A percentile compares a stretch with the other conserved stretches of the same genome.
Conservation (phyloP, 2,888 invertebrate species). For the Noctua pronuba region DNA sequence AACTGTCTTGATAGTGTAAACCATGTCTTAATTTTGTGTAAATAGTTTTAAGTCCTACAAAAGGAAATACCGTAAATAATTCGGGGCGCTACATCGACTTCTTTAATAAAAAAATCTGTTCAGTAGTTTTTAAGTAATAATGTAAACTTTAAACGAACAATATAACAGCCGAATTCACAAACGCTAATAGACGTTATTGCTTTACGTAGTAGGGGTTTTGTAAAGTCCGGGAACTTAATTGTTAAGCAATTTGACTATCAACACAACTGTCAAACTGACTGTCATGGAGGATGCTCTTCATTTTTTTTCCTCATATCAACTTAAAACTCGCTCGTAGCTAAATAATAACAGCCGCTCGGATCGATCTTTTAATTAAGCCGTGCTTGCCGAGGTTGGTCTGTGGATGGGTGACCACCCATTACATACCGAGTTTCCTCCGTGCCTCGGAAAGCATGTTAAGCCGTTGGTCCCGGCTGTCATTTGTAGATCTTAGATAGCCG, state of each 20-base stretch:
- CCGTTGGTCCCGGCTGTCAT: too few relatives aligned
- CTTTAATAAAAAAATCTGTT: constrained; percentile 48
- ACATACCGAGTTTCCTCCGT: too few relatives aligned
- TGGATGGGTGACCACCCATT: too few relatives aligned
- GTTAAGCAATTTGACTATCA: background rate
- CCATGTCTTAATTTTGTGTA: background rate
- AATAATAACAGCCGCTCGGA: too few relatives aligned
- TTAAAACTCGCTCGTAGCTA: too few relatives aligned
- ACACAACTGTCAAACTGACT: background rate
- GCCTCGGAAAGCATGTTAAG: too few relatives aligned
- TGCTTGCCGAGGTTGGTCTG: too few relatives aligned
- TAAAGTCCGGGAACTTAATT: background rate
- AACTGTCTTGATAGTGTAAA: background rate
- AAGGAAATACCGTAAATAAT: background rate
- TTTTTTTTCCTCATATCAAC: background rate
- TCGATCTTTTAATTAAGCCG: too few relatives aligned
- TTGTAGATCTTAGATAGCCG: too few relatives aligned
- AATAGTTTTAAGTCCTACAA: background rate
- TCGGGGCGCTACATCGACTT: constrained; percentile 7
- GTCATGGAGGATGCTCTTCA: background rate
- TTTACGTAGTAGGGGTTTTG: constrained; percentile 27
- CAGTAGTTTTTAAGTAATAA: constrained; percentile 56
- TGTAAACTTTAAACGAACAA: constrained; percentile 52
- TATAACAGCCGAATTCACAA: constrained; percentile 56
- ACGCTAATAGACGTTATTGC: constrained; percentile 38